Base-by-base conservation (phyloP, 2,888 invertebrate species). In the Hypena proboscidalis region DNA sequence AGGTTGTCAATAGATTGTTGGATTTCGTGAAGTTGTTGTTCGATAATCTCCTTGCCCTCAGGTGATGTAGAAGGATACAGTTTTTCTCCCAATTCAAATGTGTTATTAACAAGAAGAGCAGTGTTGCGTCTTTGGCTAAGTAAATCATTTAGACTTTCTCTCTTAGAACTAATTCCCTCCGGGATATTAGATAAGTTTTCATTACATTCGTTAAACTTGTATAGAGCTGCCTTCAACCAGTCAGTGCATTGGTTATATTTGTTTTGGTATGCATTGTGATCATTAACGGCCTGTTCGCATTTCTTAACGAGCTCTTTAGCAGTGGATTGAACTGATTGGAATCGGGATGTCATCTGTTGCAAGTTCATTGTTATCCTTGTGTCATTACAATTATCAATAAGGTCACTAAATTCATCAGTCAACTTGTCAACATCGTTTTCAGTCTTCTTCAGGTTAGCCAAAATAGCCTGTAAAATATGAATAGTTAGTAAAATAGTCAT, bases 261-360 rank as follows among this genome's bases (percentile, higher is more conserved):
- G 0, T 96, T 95, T 67, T 95, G 93, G 72, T 95, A 97, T 0
- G 92, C 90, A 49, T 93, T 93, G 63, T 98, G 97, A 71, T 97
- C 97, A 37, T 92, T 92, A 0, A 96, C 94, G 3, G 97, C 95
- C 87, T 97, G 96, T 68, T 97, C 97, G 70, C 97, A 97, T 85
- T 97, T 98, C 80, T 97, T 97, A 0, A 97, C 93, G 17, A 98
- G 94, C 83, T 98, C 97, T 85, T 96, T 97, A 1, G 97, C 95
- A 0, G 97, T 97, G 0, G 95, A 94, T 80, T 97, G 97, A 31
- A 97, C 95, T 0, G 97, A 95, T 78, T 97, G 97, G 89, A 97
- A 97, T 43, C 97, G 92, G 3, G 97, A 97, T 1, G 96, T 95
- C 48, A 97, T 95, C 81, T 97, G 97, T 75, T 98, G 97, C 17